Conservation (phyloP, 2,797 vertebrate species). For the Astyanax mexicanus region DNA sequence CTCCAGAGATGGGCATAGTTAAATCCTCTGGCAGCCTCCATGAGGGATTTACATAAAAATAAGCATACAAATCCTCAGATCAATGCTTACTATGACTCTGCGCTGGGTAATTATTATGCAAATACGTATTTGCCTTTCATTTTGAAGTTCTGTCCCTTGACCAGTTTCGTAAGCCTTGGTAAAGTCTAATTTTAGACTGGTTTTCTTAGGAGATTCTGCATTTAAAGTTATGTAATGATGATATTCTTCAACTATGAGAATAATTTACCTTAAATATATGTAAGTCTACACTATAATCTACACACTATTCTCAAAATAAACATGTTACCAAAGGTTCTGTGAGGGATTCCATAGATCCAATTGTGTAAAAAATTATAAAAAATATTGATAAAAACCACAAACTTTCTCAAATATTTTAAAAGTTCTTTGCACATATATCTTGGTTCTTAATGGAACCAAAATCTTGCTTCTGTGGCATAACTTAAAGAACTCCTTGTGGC, state of each 20-base stretch:
- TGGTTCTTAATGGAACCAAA: too few species aligned
- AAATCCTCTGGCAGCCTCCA: slow-evolving; percentile 24
- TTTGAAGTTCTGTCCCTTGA: slow-evolving; percentile 27
- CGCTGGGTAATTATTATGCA: slow-evolving; percentile 45
- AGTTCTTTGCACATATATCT: too few species aligned
- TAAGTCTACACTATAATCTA: too few species aligned
- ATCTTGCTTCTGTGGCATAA: too few species aligned
- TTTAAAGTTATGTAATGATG: neutral
- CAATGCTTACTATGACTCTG: slow-evolving; percentile 14
- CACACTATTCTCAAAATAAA: too few species aligned
- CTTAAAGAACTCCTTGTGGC: too few species aligned
- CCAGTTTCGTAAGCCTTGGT: neutral
- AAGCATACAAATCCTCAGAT: slow-evolving; percentile 45
- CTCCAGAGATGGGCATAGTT: slow-evolving; percentile 10
- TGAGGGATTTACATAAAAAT: slow-evolving; percentile 47
- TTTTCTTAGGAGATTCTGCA: neutral
- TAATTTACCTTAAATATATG: too few species aligned
- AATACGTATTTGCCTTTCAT: slow-evolving; percentile 29
- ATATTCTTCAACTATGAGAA: neutral
- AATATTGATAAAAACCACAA: too few species aligned
- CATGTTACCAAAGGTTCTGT: too few species aligned
- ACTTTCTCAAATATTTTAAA: too few species aligned
- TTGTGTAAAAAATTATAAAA: too few species aligned
- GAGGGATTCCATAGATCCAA: too few species aligned
- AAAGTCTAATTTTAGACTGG: neutral